Base-by-base conservation (phyloP, 2,797 vertebrate species). In the Hippocampus kuda region DNA sequence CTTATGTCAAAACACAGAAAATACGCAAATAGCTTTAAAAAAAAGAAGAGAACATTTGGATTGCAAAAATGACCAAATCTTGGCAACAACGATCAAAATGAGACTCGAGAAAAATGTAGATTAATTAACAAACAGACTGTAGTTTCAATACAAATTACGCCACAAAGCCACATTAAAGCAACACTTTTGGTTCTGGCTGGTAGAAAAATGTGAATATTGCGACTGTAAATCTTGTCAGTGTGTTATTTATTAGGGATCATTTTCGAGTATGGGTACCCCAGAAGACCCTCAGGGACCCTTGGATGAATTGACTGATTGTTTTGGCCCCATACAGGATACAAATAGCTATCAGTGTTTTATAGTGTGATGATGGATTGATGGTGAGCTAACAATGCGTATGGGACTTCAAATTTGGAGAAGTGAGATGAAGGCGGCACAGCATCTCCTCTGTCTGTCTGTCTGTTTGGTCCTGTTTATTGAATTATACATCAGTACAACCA, bases 401-500 rank as follows among this genome's bases (percentile, higher is more conserved):
- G 34, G 34, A 38, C 34, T 38, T 41, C 16, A 59, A 30, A 85
- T 86, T 82, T 75, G 81, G 83, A 86, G 78, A 67, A 63, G 73
- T 76, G 77, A 83, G 81, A 83, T 82, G 78, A 84, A 82, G 81
- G 82, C 77, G 77, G 77, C 49, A 84, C 79, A 88, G 78, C 75
- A 70, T 84, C 78, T 68, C 74, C 76, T 88, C 84, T 86, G 85
- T 89, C 77, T 84, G 85, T 89, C 77, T 84, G 80, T 73, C 70
- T 74, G 44, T 84, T 83, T 72, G 75, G 83, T 83, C 80, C 85
- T 81, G 86, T 90, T 92, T 89, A 93, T 93, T 91, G 83, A 88
- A 91, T 92, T 92, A 92, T 77, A 91, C 86, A 90, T 93, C 91
- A 92, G 89, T 92, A 88, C 87, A 88, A 91, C 91, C 89, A 64